Percentiles rank a stretch among this genome's conserved stretches.
Conservation (phyloP, 2,113 vertebrate species). For the Tetrax tetrax region DNA sequence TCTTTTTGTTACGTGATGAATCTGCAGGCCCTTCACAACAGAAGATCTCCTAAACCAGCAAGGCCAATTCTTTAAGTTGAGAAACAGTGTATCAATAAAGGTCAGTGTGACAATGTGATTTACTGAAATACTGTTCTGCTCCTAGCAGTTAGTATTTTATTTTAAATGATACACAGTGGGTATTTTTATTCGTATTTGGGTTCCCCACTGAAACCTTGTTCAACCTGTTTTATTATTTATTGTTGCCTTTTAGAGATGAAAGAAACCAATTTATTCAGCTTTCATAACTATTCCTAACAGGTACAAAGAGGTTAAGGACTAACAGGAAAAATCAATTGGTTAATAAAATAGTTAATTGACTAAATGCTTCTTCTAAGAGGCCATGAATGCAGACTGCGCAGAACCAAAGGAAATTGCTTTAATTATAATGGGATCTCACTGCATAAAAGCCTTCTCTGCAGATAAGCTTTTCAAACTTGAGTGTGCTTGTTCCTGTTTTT, state of each 20-base stretch:
- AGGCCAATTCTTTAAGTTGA: slow-evolving; percentile 57
- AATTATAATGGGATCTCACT: slow-evolving; percentile 67
- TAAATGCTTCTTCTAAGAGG: slow-evolving; percentile 70
- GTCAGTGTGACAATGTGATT: slow-evolving; percentile 75
- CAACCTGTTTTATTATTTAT: slow-evolving; percentile 77
- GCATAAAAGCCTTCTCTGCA: slow-evolving; percentile 59
- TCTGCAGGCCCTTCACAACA: slow-evolving; percentile 54
- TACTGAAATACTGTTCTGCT: slow-evolving; percentile 68
- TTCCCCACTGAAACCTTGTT: slow-evolving; percentile 63
- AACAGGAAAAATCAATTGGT: slow-evolving; percentile 76
- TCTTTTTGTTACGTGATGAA: slow-evolving; percentile 52
- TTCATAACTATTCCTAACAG: slow-evolving; percentile 66
- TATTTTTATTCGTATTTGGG: slow-evolving; percentile 66
- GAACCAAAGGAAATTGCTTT: slow-evolving; percentile 63
- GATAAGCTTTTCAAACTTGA: slow-evolving; percentile 50
- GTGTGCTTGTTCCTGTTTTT: slow-evolving; percentile 43
- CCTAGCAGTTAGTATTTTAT: slow-evolving; percentile 65
- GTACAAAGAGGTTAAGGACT: slow-evolving; percentile 65
- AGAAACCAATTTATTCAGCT: slow-evolving; percentile 73
- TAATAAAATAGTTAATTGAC: slow-evolving; percentile 85
- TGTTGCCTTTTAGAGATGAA: slow-evolving; percentile 72
- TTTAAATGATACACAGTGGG: slow-evolving; percentile 67
- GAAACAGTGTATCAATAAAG: slow-evolving; percentile 76
- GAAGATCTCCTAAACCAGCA: slow-evolving; percentile 70
- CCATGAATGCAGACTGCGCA: slow-evolving; percentile 67